phyloP scores from a whole-genome alignment of 2,797 vertebrate genomes.

The Rhodeus uyekii region DNA sequence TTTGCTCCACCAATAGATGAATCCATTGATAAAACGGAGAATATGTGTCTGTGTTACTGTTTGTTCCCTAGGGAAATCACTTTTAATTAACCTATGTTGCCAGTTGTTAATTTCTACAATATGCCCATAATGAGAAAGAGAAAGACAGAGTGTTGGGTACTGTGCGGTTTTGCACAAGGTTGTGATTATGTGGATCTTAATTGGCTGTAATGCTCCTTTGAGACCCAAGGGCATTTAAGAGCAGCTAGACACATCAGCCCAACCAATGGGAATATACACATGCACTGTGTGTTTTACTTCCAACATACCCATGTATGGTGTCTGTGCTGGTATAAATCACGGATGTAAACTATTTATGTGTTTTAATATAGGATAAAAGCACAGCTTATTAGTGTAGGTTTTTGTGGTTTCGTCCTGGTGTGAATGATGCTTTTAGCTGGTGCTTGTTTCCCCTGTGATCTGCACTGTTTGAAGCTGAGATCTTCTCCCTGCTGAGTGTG shows the following conservation, averaged over 20 bases:
- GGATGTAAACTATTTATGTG: slow-evolving; percentile 17
- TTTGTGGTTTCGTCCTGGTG: background rate
- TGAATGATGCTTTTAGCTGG: slow-evolving; percentile 44
- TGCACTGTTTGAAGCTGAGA: slow-evolving; percentile 46
- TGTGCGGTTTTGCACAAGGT: slow-evolving; percentile 49
- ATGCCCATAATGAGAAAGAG: slow-evolving; percentile 53
- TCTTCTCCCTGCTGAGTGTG: slow-evolving; percentile 42
- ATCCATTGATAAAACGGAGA: slow-evolving; percentile 16
- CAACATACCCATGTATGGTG: background rate
- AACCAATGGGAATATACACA: background rate
- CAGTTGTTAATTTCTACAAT: slow-evolving; percentile 61
- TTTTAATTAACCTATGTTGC: slow-evolving; percentile 63
- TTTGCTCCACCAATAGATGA: slow-evolving; percentile 26
- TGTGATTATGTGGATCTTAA: slow-evolving; percentile 54
- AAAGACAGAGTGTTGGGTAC: slow-evolving; percentile 27
- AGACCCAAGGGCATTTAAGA: slow-evolving; percentile 48
- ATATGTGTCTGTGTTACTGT: slow-evolving; percentile 44
- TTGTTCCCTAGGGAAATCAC: slow-evolving; percentile 57
- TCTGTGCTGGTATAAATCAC: background rate
- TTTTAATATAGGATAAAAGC: slow-evolving; percentile 32
- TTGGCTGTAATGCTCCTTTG: slow-evolving; percentile 56
- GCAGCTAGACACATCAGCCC: slow-evolving; percentile 33
- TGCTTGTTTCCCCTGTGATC: slow-evolving; percentile 56
- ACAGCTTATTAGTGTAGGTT: slow-evolving; percentile 13
- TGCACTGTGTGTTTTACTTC: slow-evolving; percentile 1